A percentile compares a stretch with the other conserved stretches of the same genome.
These are phyloP conservation scores for Channallabes apus DNA, from an alignment of 2,797 vertebrate species.

Conservation along the genomic window DNA sequence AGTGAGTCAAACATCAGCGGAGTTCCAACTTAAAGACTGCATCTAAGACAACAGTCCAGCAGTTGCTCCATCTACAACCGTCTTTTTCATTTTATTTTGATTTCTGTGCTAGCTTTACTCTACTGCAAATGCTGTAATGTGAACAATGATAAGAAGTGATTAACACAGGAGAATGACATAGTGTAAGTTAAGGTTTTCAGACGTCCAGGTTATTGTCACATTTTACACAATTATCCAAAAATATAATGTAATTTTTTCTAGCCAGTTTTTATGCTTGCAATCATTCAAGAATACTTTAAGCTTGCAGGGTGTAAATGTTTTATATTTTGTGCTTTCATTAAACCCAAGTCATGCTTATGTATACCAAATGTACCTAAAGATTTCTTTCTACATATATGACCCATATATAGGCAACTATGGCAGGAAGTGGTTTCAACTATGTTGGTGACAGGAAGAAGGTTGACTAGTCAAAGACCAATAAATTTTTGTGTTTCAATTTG, in stretches of 20 bases:
- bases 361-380: background rate
- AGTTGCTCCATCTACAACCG: background rate
- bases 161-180: background rate
- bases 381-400: background rate
- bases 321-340: background rate
- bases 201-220: background rate
- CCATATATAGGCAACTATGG: too few relatives aligned
- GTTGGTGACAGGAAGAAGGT: too few relatives aligned
- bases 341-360: background rate
- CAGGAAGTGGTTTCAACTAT: too few relatives aligned
- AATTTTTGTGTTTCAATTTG: too few relatives aligned
- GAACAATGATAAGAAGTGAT: background rate
- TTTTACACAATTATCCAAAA: background rate
- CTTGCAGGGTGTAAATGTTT: background rate
- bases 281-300: background rate
- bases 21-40: background rate
- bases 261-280: too few relatives aligned
- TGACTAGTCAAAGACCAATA: too few relatives aligned
- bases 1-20: background rate
- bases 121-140: background rate
- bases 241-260: background rate
- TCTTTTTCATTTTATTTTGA: background rate
- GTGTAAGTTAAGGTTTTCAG: background rate
- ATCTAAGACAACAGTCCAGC: too few relatives aligned
- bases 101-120: background rate